Conservation (phyloP, 2,113 vertebrate species). For the Eurystomus gularis region DNA sequence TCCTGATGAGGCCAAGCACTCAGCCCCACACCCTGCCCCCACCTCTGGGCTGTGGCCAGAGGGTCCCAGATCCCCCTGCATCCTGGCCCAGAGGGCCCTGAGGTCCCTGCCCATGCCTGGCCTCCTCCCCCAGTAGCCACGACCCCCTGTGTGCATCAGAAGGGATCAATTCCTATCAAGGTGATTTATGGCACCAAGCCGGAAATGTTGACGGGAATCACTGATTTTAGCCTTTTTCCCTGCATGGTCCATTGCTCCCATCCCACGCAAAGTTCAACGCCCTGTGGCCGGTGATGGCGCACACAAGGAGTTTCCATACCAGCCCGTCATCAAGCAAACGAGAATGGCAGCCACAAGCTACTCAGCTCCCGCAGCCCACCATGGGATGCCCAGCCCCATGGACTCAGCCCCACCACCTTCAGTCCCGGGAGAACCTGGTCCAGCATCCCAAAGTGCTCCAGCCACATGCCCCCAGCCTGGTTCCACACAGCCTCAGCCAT, state of each 20-base stretch:
- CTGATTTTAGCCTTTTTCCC: not conserved
- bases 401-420: not conserved
- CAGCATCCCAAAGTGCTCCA: not conserved
- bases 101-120: not conserved
- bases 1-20: rapidly evolving
- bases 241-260: not conserved
- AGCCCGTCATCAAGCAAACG: not conserved
- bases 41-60: not conserved
- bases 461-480: rapidly evolving
- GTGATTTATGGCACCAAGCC: not conserved
- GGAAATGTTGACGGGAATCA: rapidly evolving
- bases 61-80: not conserved
- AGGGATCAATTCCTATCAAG: not conserved
- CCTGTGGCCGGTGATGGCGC: rapidly evolving
- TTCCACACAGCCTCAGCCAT: not conserved
- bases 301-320: not conserved
- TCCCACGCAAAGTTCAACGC: not conserved
- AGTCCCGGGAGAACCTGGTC: not conserved
- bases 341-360: not conserved
- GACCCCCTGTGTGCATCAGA: not conserved
- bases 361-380: not conserved
- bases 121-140: not conserved
- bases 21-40: not conserved
- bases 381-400: no score
- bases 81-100: not conserved